Evolutionary conservation across 53 echinoderm and acorn worm genomes (phyloP).

Genomic region (Astropecten irregularis): DNA sequence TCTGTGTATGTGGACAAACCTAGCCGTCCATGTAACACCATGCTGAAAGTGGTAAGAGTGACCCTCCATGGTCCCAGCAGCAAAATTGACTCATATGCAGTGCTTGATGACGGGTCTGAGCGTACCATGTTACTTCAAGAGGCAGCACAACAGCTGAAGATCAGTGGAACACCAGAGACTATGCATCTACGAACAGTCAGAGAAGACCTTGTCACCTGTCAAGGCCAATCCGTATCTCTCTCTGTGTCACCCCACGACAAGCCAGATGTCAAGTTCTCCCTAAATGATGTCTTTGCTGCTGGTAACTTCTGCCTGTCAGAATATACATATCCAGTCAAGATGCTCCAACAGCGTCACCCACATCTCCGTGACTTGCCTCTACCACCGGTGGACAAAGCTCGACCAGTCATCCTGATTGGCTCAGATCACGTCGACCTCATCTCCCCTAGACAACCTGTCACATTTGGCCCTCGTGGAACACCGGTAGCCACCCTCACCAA

Average conservation of each 20-base stretch:
- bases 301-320: slow-evolving; percentile 7
- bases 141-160: slow-evolving; percentile 14
- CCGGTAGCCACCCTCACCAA: slow-evolving; percentile 37
- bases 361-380: slow-evolving; percentile 11
- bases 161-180: neutral
- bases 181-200: slow-evolving; percentile 20
- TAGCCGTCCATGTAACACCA: neutral
- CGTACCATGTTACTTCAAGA: slow-evolving; percentile 34
- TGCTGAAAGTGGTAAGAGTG: slow-evolving; percentile 11
- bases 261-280: slow-evolving; percentile 1
- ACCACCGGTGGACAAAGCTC: neutral
- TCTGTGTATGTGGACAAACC: slow-evolving; percentile 15
- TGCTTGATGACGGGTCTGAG: slow-evolving; percentile 39
- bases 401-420: slow-evolving; percentile 41
- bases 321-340: neutral
- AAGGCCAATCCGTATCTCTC: slow-evolving; percentile 17
- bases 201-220: slow-evolving; percentile 6
- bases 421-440: slow-evolving; percentile 34
- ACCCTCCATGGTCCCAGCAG: slow-evolving; percentile 8
- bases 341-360: neutral
- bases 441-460: slow-evolving; percentile 9
- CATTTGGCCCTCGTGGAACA: slow-evolving; percentile 4
- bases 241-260: slow-evolving; percentile 9
- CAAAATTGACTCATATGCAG: slow-evolving; percentile 4
- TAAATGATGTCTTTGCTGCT: neutral